Evolutionary conservation across 23 tunicate genomes (phyloP), one percentile per base, ranked within the genome.

Genomic region (Trididemnum clinides): DNA sequence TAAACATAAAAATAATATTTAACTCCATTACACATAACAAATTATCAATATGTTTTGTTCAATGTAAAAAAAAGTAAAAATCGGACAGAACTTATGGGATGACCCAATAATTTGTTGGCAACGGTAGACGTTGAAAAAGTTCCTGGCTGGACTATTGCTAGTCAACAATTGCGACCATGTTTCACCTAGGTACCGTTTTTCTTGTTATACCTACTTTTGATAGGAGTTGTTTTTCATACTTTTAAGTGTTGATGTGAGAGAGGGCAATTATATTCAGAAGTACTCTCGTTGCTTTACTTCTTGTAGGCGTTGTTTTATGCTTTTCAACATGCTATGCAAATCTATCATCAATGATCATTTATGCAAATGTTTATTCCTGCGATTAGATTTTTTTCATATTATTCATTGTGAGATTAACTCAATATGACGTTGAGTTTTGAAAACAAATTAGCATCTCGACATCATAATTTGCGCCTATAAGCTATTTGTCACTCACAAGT

Each of bases 141-240:
- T 59, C 66, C 66, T n/a, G 66, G 66, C 66, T 59, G 66, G 66
- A 59, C 66, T 59, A 59, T 59, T 59, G 66, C 23, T 59, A 59
- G 25, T 59, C 66, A 59, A 59, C 66, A 59, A 59, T 3, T 59
- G 66, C 66, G 66, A 59, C 66, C 66, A 12, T n/a, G 66, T 59
- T 59, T 59, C 22, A 59, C 66, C 66, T 10, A 10, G 66, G 66
- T 59, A 59, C 54, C 54, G 54, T 7, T 44, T 44, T 10, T 44
- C 54, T 44, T 44, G 10, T 44, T 44, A 44, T 44, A 44, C n/a
- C n/a, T 44, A 44, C 54, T 44, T 44, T 10, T 15, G 15, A 44
- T 44, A 15, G 54, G 54, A 44, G 10, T 44, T 44, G 54, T 44
- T 44, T 15, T 7, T 44, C 10, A 10, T 44, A n/a, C n/a, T n/a